Conservation (phyloP, 2,797 vertebrate species). For the Tokudaia muenninki region DNA sequence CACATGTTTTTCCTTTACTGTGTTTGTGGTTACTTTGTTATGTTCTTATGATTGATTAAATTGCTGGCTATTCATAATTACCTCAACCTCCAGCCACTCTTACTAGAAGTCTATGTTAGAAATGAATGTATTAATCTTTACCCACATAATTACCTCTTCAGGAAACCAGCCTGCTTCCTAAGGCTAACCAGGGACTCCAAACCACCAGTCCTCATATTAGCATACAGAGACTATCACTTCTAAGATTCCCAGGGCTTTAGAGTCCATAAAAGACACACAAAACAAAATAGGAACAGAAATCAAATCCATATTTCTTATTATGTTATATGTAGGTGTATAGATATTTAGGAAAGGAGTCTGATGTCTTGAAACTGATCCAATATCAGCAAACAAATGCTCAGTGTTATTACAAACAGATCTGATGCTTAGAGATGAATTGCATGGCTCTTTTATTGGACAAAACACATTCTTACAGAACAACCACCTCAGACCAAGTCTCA, state of each 20-base stretch:
- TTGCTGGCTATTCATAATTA: not conserved
- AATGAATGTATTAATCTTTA: not conserved
- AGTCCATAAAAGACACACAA: not conserved
- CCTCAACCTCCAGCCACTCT: not conserved
- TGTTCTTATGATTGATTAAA: not conserved
- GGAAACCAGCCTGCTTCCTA: not conserved
- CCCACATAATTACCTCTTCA: not conserved
- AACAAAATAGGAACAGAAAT: not conserved
- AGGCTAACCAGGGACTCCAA: not conserved
- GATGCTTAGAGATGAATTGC: not conserved
- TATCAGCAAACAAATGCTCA: not conserved
- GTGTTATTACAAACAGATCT: not conserved
- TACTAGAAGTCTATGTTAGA: not conserved
- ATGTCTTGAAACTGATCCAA: conserved; percentile 13
- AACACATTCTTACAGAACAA: conserved; percentile 19
- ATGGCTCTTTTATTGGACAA: not conserved
- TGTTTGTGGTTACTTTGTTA: not conserved
- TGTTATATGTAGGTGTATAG: not conserved
- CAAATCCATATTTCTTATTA: not conserved
- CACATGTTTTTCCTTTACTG: not conserved
- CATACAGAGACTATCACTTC: not conserved
- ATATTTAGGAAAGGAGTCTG: not conserved
- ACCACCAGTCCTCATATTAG: not conserved
- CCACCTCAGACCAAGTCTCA: not conserved
- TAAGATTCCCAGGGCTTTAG: not conserved